phyloP scores from a whole-genome alignment of 2,113 vertebrate species.

The Hyperopisus bebe region DNA sequence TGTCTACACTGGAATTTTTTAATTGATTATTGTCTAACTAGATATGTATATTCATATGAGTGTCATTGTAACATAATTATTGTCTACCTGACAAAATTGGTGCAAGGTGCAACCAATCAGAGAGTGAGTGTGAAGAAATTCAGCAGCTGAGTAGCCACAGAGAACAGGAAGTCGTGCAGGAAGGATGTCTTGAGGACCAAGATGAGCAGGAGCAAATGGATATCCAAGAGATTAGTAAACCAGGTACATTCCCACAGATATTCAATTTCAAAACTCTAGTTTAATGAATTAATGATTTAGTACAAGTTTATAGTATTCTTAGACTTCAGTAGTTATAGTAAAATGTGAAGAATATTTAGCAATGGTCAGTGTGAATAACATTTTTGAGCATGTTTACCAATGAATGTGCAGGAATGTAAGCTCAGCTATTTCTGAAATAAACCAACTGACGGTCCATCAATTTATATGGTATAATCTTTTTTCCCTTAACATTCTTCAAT shows the following conservation, averaged over 20 bases:
- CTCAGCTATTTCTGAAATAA: neutral
- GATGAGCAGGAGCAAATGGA: slow-evolving; percentile 48
- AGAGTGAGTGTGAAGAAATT: slow-evolving; percentile 40
- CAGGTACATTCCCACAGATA: slow-evolving; percentile 49
- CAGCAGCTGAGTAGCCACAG: slow-evolving; percentile 29
- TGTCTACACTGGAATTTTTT: neutral
- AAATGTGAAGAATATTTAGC: neutral
- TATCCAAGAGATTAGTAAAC: slow-evolving; percentile 47
- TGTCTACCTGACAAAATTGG: neutral
- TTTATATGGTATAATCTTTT: neutral
- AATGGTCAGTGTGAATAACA: neutral
- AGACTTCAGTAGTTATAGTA: neutral
- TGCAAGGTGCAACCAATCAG: slow-evolving; percentile 51
- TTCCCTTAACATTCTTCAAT: neutral
- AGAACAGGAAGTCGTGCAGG: slow-evolving; percentile 40
- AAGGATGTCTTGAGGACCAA: slow-evolving; percentile 54
- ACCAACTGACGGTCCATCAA: neutral
- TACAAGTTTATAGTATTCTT: neutral
- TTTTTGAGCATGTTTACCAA: neutral
- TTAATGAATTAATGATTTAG: neutral
- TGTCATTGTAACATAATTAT: neutral
- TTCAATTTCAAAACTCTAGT: neutral
- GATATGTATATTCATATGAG: neutral
- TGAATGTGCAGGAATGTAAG: neutral
- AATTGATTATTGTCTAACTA: neutral